Evolutionary conservation across 2,797 vertebrate genomes (phyloP).

Genomic region (Ctenopoma multispine): DNA sequence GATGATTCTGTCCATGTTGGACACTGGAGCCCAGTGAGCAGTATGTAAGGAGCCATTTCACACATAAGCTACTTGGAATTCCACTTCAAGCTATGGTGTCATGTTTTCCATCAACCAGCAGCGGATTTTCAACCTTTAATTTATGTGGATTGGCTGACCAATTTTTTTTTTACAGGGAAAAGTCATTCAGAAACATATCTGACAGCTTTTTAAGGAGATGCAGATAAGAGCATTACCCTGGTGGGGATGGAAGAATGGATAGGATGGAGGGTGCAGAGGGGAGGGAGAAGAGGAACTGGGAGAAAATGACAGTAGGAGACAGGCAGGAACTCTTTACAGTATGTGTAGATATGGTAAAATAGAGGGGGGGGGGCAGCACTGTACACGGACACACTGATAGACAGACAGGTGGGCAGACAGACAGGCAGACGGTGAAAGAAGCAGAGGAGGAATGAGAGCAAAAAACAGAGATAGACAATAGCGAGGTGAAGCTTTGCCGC

Average conservation of each 20-base stretch:
- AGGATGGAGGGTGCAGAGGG: constrained; percentile 12
- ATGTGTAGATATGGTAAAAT: constrained; percentile 16
- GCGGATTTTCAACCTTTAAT: constrained; percentile 43
- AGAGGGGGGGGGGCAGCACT: constrained; percentile 11
- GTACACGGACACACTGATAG: neutral
- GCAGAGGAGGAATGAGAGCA: constrained; percentile 6
- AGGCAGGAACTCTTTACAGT: neutral
- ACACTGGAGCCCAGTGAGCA: constrained; percentile 1
- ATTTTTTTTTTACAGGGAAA: constrained; percentile 58
- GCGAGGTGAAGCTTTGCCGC: constrained; percentile 17
- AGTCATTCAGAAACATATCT: constrained; percentile 52
- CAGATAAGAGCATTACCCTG: constrained; percentile 21
- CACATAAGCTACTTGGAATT: constrained; percentile 40
- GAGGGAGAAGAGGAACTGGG: too few relatives aligned
- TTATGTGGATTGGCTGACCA: constrained; percentile 18
- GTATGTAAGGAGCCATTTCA: constrained; percentile 11
- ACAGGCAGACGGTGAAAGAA: neutral
- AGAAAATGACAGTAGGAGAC: constrained; percentile 3
- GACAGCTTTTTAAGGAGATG: constrained; percentile 38
- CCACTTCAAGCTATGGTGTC: constrained; percentile 36
- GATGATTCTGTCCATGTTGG: too few relatives aligned
- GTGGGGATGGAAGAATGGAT: constrained; percentile 13
- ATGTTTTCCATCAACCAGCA: constrained; percentile 33
- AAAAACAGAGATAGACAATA: constrained; percentile 25
- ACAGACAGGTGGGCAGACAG: constrained; percentile 1